A percentile compares a stretch with the other conserved stretches of the same genome.
Conservation (phyloP, 2,113 vertebrate genomes). For the Fregetta grallaria region DNA sequence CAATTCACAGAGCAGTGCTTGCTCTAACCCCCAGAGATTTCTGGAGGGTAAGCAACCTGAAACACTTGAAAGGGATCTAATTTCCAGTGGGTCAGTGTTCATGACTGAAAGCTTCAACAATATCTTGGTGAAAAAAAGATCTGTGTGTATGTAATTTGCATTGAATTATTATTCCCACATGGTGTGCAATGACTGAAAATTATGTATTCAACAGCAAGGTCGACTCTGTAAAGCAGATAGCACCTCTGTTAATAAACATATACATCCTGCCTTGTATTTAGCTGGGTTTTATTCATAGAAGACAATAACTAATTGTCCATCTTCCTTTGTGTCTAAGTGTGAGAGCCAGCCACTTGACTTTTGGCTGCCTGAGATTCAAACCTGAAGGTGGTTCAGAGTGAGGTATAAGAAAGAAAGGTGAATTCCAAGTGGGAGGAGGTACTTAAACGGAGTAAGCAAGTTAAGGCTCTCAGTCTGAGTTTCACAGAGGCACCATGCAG, state of each 20-base stretch:
- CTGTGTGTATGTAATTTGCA: neutral
- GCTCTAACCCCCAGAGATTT: neutral
- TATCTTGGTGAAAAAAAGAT: neutral
- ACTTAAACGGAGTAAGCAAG: neutral
- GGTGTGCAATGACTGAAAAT: neutral
- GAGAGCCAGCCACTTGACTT: neutral
- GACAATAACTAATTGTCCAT: neutral
- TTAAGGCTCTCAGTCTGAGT: neutral
- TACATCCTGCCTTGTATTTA: neutral
- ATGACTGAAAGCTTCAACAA: neutral
- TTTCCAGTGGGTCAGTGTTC: neutral
- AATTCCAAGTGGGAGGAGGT: neutral
- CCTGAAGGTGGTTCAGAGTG: neutral
- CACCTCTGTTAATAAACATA: neutral
- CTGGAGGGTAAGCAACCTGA: neutral
- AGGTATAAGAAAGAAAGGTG: neutral
- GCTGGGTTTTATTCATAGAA: neutral
- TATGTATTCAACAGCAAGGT: neutral
- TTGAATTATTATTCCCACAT: neutral
- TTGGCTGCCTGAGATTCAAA: neutral
- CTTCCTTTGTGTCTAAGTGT: neutral
- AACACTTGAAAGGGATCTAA: neutral
- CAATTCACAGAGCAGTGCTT: neutral
- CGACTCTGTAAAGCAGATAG: neutral
- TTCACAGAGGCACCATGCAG: neutral